Evolutionary conservation across 2,888 invertebrate species (phyloP), one percentile per base, ranked within the genome.

Genomic region (Iselma pallidipennis): DNA sequence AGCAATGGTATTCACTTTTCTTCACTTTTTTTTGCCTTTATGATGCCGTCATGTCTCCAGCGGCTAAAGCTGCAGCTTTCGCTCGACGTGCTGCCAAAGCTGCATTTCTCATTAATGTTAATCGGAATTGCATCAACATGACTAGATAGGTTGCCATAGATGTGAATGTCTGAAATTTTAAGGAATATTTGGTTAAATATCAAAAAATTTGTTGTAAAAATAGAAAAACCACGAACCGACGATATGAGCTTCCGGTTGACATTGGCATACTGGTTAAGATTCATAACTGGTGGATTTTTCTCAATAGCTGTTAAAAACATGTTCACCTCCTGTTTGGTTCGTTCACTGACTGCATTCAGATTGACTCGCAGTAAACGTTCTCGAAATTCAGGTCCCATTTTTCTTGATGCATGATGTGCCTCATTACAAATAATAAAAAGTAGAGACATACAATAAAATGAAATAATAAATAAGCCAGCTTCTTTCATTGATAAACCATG

Each of bases 201-300:
- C 14, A 4, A 21, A 5, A 51, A 49, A 49, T 31, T 14, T 12
- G 16, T 26, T 19, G 10, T 6, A 4, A 49, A 53, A 26, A 59
- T 21, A 54, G 12, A 21, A 52, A 56, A 53, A 28, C 23, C 68
- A 81, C 85, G 83, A 78, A 89, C 89, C 70, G 90, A 87, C 42
- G 90, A 85, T 67, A 91, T 87, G 6, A 91, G 76, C 71, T 87
- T 87, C 26, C 90, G 81, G 74, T 91, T 89, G 63, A 91, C 88
- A 71, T 89, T 88, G 1, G 90, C 88, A 74, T 89, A 91, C 3
- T 89, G 89, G 68, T 91, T 89, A 57, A 91, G 81, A 79, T 90
- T 90, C 90, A 91, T 90, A 51, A 88, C 88, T 0, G 90, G 90
- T 0, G 91, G 90, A 78, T 90, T 90, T 77, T 90, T 90, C 5